A percentile compares a stretch with the other conserved stretches of the same genome.
Conservation (phyloP, 2,113 vertebrate species). For the Jaculus jaculus region DNA sequence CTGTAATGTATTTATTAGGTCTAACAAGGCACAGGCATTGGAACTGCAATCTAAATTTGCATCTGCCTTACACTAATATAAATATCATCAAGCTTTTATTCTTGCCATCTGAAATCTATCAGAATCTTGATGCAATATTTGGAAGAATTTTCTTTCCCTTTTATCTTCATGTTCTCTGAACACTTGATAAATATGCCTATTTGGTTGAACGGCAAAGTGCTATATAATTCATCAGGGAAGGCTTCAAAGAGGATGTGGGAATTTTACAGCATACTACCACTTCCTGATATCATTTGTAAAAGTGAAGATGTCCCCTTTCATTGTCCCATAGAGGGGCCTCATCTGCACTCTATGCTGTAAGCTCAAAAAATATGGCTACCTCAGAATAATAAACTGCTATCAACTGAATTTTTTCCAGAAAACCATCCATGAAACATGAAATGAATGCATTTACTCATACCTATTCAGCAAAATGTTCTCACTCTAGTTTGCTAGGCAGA, state of each 20-base stretch:
- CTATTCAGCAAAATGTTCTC: not conserved
- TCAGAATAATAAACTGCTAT: not conserved
- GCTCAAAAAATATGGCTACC: not conserved
- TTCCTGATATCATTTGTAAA: not conserved
- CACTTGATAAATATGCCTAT: slow-evolving; percentile 20
- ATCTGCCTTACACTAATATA: slow-evolving; percentile 15
- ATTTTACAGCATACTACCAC: not conserved
- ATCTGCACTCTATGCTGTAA: not conserved
- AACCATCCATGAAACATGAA: not conserved
- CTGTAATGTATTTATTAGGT: not conserved
- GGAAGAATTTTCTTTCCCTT: slow-evolving; percentile 1
- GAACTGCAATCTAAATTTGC: not conserved
- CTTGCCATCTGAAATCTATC: not conserved
- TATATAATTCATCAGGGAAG: not conserved
- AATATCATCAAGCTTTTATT: not conserved
- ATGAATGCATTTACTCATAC: not conserved
- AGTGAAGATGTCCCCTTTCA: not conserved
- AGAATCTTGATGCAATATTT: slow-evolving; percentile 5
- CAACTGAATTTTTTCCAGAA: not conserved
- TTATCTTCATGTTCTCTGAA: slow-evolving; percentile 44
- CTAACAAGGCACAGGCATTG: not conserved
- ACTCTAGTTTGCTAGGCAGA: not conserved
- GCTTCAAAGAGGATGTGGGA: slow-evolving; percentile 31
- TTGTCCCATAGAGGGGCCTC: not conserved
- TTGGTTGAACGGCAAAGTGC: slow-evolving; percentile 30